Conservation (phyloP, 2,113 vertebrate genomes). For the Eulacestoma nigropectus region DNA sequence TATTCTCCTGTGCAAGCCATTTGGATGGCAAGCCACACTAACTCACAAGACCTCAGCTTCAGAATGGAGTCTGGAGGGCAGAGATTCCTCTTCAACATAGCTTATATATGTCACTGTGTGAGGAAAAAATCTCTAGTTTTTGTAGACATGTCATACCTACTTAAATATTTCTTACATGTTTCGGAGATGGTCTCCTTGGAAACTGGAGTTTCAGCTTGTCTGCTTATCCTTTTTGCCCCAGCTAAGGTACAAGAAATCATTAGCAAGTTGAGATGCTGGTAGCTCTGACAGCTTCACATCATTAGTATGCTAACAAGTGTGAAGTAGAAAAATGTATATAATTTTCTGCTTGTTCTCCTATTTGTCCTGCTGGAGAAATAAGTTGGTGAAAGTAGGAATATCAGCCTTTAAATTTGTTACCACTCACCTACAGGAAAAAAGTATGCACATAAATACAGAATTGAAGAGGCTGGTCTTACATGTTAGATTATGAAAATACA, state of each 20-base stretch:
- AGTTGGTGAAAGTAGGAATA: neutral
- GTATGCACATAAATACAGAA: neutral
- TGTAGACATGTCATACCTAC: neutral
- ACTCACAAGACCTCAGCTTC: neutral
- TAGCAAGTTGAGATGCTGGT: neutral
- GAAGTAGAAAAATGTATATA: constrained; percentile 12
- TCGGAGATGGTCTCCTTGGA: constrained; percentile 41
- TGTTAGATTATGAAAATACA: neutral
- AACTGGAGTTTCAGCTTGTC: constrained; percentile 37
- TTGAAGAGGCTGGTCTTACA: neutral
- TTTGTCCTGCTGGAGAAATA: neutral
- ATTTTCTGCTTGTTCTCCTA: constrained; percentile 22
- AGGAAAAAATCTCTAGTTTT: neutral
- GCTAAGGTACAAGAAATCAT: constrained; percentile 24
- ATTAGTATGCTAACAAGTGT: constrained; percentile 11
- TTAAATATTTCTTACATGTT: constrained; percentile 43
- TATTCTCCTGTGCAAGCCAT: neutral
- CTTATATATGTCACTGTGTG: neutral
- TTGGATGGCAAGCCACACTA: neutral
- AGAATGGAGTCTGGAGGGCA: neutral
- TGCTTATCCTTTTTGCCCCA: neutral
- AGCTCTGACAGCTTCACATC: constrained; percentile 15
- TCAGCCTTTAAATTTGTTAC: neutral
- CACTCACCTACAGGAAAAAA: neutral
- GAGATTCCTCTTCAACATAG: neutral